Conservation (phyloP, 1,140 invertebrate genomes). For the Panagrolaimus sp. region DNA sequence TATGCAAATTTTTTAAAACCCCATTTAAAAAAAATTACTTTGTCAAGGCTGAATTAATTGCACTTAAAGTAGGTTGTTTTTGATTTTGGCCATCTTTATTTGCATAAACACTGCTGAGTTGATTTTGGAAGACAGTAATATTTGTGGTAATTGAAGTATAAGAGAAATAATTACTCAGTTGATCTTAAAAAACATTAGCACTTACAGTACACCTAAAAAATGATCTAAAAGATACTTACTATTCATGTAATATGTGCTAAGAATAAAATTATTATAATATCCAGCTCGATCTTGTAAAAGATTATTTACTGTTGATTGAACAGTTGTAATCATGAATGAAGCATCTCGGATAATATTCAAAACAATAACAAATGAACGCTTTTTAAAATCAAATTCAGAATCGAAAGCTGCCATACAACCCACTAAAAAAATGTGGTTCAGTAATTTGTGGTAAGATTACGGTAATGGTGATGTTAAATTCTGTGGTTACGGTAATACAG, state of each 20-base stretch:
- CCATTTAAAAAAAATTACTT: neutral
- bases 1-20: no score
- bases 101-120: slow-evolving; percentile 4
- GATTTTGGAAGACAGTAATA: neutral
- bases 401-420: neutral
- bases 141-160: neutral
- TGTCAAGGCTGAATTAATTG: neutral
- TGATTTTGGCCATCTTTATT: neutral
- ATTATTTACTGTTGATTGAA: neutral
- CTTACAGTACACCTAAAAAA: neutral
- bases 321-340: neutral
- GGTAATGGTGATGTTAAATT: no score
- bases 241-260: neutral
- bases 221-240: neutral
- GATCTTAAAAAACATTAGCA: neutral
- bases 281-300: neutral
- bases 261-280: slow-evolving; percentile 4
- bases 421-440: neutral
- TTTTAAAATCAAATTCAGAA: slow-evolving; percentile 3
- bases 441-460: no score
- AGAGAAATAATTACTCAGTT: neutral
- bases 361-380: neutral
- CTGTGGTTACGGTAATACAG: no score
- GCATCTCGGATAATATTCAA: neutral
- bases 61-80: neutral